Evolutionary conservation across 1,140 invertebrate species (phyloP).

Genomic region (Cepaea nemoralis): DNA sequence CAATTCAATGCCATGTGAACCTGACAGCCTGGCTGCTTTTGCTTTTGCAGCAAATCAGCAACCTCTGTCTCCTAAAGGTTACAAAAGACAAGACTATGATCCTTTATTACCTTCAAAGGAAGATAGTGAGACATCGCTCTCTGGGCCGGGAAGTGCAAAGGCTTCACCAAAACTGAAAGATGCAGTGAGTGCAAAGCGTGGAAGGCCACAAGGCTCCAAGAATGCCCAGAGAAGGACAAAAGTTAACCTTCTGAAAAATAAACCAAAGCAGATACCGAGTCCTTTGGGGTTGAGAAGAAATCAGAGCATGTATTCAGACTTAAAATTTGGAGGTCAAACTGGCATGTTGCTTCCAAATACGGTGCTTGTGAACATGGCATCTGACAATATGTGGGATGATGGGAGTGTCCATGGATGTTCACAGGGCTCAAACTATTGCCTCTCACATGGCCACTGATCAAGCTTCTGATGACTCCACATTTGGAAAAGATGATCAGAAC

Average conservation of each 20-base stretch:
- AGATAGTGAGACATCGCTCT: neutral
- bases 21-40: neutral
- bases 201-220: conserved; percentile 23
- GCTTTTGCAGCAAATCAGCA: neutral
- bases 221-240: conserved; percentile 9
- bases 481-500: neutral
- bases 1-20: neutral
- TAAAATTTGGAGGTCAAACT: neutral
- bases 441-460: neutral
- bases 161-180: conserved; percentile 6
- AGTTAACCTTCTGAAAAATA: conserved; percentile 20
- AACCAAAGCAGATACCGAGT: conserved; percentile 6
- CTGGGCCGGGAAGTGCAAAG: conserved; percentile 3
- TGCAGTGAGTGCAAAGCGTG: neutral
- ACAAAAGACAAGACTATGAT: conserved; percentile 11
- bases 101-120: conserved; percentile 6
- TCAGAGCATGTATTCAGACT: neutral
- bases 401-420: neutral
- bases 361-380: conserved; percentile 11
- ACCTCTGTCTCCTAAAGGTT: neutral
- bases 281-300: neutral
- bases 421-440: neutral
- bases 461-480: neutral
- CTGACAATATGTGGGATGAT: conserved; percentile 13
- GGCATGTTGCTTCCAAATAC: conserved; percentile 3